A percentile compares a stretch with the other conserved stretches of the same genome.
These are phyloP conservation scores for Antitype chi DNA, from an alignment of 2,888 invertebrate genomes.

Conservation along the genomic window DNA sequence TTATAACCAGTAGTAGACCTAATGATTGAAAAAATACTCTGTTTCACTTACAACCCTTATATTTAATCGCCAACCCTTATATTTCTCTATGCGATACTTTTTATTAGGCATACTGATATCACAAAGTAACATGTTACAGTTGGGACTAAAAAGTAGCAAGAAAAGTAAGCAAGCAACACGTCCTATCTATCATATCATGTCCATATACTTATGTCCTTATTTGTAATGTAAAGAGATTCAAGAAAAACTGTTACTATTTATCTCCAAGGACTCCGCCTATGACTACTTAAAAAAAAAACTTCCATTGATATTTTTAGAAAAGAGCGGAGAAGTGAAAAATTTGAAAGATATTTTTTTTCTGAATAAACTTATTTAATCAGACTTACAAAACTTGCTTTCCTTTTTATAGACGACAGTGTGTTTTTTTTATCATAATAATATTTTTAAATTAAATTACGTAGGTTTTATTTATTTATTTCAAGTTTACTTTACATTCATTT, in stretches of 20 bases:
- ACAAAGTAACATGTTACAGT: not conserved
- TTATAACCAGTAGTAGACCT: not conserved
- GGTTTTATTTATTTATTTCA: not conserved
- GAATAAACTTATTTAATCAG: not conserved
- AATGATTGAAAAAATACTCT: not conserved
- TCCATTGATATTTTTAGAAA: not conserved
- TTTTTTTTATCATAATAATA: not conserved
- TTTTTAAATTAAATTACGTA: not conserved
- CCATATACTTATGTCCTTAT: constrained; percentile 18
- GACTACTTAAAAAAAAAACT: constrained; percentile 10
- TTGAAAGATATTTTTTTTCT: not conserved
- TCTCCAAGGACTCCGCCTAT: not conserved
- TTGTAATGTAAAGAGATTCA: constrained; percentile 32
- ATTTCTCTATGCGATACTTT: not conserved
- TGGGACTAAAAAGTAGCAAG: constrained; percentile 8
- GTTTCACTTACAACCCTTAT: not conserved
- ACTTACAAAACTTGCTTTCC: not conserved
- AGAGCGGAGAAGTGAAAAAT: not conserved
- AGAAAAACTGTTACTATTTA: constrained; percentile 37
- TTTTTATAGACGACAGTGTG: not conserved
- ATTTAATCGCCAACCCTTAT: not conserved
- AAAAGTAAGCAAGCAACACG: constrained; percentile 5
- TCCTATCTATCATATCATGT: constrained; percentile 40
- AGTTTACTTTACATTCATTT: too few relatives aligned
- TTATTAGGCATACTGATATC: constrained; percentile 2